These are phyloP conservation scores for Tetragnatha montana DNA, from an alignment of 2,888 invertebrate species.

Conservation along the genomic window DNA sequence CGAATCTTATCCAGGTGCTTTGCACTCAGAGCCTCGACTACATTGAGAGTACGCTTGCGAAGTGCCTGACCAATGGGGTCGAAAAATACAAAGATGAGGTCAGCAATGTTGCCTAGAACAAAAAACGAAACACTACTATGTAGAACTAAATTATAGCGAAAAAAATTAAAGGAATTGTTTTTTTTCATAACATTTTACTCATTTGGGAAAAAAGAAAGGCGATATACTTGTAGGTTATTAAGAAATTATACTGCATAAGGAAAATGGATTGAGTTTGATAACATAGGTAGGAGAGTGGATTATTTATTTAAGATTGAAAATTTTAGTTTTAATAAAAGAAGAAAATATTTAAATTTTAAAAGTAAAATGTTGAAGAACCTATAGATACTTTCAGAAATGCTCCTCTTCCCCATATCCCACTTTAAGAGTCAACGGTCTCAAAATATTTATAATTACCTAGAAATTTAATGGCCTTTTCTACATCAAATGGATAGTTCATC, in stretches of 20 bases:
- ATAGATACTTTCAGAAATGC: not conserved
- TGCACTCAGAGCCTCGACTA: constrained; percentile 79
- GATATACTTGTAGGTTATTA: too few species aligned
- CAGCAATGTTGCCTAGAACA: constrained; percentile 76
- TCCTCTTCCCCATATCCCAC: not conserved
- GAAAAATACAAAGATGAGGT: constrained; percentile 80
- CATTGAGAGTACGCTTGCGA: constrained; percentile 79
- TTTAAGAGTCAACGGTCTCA: too few species aligned
- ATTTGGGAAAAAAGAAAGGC: not conserved
- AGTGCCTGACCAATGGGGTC: constrained; percentile 81
- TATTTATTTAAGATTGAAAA: not conserved
- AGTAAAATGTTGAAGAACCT: not conserved
- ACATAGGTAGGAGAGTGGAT: not conserved
- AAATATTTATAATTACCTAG: constrained; percentile 76
- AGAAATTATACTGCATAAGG: too few species aligned
- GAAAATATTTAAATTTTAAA: not conserved
- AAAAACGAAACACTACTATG: not conserved
- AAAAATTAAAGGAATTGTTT: not conserved
- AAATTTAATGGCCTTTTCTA: constrained; percentile 79
- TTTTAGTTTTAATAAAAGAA: not conserved
- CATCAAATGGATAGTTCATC: constrained; percentile 81
- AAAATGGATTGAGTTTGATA: too few species aligned
- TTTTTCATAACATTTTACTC: not conserved
- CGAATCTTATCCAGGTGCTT: constrained; percentile 79
- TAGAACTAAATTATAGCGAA: constrained; percentile 25